Percentiles rank a stretch among this genome's conserved stretches.
Evolutionary conservation across 1,140 invertebrate species (phyloP).

Genomic region (Carcinoscorpius rotundicauda): DNA sequence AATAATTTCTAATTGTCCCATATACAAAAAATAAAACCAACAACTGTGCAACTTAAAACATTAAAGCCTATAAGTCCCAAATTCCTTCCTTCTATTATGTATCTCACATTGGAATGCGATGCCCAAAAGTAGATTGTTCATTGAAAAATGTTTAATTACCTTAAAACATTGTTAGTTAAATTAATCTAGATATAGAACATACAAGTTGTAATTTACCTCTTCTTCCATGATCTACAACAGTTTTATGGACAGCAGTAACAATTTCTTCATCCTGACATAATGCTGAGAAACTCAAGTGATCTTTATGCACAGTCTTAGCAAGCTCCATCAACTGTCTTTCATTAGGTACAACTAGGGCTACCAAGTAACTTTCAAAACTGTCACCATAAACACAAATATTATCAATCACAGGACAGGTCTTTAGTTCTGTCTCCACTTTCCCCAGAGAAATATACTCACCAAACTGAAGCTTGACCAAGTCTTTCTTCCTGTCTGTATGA

Average conservation of each 20-base stretch:
- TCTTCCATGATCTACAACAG: constrained; percentile 61
- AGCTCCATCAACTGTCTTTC: constrained; percentile 48
- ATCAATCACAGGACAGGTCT: constrained; percentile 39
- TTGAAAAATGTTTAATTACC: too few species aligned
- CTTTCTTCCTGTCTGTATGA: constrained; percentile 41
- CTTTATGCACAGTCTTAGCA: constrained; percentile 49
- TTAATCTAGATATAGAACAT: too few species aligned
- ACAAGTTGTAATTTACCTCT: constrained; percentile 40
- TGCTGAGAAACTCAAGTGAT: constrained; percentile 47
- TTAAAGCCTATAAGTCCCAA: too few species aligned
- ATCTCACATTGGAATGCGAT: too few species aligned
- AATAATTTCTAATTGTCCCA: too few species aligned
- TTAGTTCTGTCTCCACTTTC: constrained; percentile 36
- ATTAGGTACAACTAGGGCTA: constrained; percentile 86
- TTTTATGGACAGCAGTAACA: constrained; percentile 62
- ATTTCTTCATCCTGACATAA: constrained; percentile 58
- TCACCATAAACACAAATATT: constrained; percentile 37
- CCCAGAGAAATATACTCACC: constrained; percentile 38
- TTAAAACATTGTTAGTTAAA: too few species aligned
- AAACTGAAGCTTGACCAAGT: constrained; percentile 42
- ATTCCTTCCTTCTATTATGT: too few species aligned
- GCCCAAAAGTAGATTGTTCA: too few species aligned
- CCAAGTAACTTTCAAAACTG: constrained; percentile 54
- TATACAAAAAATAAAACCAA: too few species aligned
- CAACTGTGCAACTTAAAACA: too few species aligned